Percentiles rank a stretch among this genome's conserved stretches.
Evolutionary conservation across 1,140 invertebrate genomes (phyloP).

Genomic region (Drosophila novamexicana): DNA sequence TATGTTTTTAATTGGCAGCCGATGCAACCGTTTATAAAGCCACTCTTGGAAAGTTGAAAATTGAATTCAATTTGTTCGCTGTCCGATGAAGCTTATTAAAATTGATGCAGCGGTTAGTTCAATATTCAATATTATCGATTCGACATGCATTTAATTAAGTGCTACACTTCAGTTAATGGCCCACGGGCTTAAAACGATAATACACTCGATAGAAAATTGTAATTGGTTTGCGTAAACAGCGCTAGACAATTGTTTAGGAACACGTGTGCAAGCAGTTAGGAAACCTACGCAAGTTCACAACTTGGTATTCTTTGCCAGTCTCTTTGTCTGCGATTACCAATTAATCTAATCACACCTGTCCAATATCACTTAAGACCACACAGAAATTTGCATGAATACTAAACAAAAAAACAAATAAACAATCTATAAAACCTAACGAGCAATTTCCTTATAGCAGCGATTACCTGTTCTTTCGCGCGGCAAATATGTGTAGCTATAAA

Average conservation of each 20-base stretch:
- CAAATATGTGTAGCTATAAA: conserved; percentile 22
- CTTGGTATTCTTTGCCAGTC: too few species aligned
- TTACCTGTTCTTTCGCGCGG: background rate
- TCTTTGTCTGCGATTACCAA: background rate
- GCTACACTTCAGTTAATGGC: conserved; percentile 4
- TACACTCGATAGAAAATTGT: background rate
- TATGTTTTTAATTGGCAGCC: conserved; percentile 51
- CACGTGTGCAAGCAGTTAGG: too few species aligned
- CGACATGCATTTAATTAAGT: conserved; percentile 20
- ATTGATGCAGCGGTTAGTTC: conserved; percentile 19
- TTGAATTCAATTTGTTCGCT: conserved; percentile 45
- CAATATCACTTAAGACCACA: background rate
- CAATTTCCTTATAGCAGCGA: conserved; percentile 50
- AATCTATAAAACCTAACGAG: too few species aligned
- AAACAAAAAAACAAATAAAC: conserved; percentile 5
- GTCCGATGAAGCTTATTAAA: conserved; percentile 5
- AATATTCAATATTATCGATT: conserved; percentile 11
- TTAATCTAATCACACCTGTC: conserved; percentile 7
- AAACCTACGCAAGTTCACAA: too few species aligned
- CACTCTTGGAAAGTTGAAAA: conserved; percentile 51
- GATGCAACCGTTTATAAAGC: conserved; percentile 10
- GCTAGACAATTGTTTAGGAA: background rate
- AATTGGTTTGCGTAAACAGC: background rate
- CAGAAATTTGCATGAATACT: background rate
- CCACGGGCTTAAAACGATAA: background rate